A percentile compares a stretch with the other conserved stretches of the same genome.
Evolutionary conservation across 1,140 invertebrate species (phyloP).

Genomic region (Drosophila suzukii): DNA sequence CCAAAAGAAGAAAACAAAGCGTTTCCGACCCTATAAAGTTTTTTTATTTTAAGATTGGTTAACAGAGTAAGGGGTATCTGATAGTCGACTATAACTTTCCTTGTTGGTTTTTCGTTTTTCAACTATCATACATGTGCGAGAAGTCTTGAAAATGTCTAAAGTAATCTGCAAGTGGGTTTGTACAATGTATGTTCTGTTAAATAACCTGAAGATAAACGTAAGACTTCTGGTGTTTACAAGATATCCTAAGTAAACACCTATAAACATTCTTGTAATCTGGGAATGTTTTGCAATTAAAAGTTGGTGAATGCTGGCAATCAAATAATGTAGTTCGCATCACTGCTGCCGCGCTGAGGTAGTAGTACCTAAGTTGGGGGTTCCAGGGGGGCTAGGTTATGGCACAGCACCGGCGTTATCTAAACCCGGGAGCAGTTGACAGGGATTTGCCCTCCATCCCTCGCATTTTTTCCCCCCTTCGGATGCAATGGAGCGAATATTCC

Average conservation of each 20-base stretch:
- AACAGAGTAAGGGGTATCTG: no score
- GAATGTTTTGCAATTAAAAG: background rate
- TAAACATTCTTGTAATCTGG: background rate
- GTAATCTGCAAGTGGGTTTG: no score
- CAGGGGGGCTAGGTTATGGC: background rate
- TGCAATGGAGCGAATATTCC: slow-evolving; percentile 20
- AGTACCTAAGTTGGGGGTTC: background rate
- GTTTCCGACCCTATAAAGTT: no score
- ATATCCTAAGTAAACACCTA: background rate
- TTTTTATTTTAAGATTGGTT: no score
- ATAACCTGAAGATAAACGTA: background rate
- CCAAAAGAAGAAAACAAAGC: no score
- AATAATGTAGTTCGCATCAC: slow-evolving; percentile 7
- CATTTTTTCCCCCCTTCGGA: background rate
- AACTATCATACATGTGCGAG: no score
- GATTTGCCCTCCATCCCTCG: background rate
- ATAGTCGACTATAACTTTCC: no score
- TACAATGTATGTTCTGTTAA: background rate
- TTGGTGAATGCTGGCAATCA: slow-evolving; percentile 1
- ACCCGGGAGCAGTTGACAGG: slow-evolving; percentile 6
- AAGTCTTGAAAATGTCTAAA: no score
- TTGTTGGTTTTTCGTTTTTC: no score
- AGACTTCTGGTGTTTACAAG: background rate
- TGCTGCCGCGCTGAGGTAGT: background rate
- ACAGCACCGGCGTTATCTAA: slow-evolving; percentile 4